Conservation (phyloP, 2,888 invertebrate genomes). For the Drosophila cyrtoloma region DNA sequence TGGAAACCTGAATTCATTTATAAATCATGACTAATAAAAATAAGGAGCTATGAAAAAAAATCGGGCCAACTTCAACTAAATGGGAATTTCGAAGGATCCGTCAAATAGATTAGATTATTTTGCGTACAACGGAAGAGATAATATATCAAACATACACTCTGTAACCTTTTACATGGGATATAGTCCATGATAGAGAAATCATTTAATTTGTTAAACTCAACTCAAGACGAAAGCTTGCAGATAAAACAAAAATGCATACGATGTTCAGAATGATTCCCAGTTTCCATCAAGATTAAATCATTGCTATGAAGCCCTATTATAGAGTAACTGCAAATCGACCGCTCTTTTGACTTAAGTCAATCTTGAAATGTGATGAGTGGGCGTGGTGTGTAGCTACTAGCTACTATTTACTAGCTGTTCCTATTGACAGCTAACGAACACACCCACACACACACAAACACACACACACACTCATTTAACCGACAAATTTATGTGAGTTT, state of each 20-base stretch:
- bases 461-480: not conserved
- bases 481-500: constrained; percentile 35
- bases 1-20: not conserved
- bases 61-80: not conserved
- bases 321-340: not conserved
- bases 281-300: not conserved
- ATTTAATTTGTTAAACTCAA: not conserved
- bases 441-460: constrained; percentile 1
- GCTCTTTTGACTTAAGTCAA: not conserved
- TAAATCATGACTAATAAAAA: not conserved
- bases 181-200: not conserved
- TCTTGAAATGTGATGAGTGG: constrained; percentile 4
- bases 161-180: not conserved
- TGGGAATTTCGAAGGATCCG: not conserved
- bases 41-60: not conserved
- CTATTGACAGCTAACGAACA: constrained; percentile 24
- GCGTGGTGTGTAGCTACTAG: constrained; percentile 17
- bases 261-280: not conserved
- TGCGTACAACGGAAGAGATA: not conserved
- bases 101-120: not conserved
- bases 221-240: not conserved
- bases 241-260: not conserved
- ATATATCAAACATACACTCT: not conserved
- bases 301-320: not conserved
- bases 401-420: not conserved